Percentiles rank a stretch among this genome's conserved stretches.
These are phyloP conservation scores for Macrotrachela quadricornifera DNA, from an alignment of 1,140 invertebrate species.

Conservation along the genomic window DNA sequence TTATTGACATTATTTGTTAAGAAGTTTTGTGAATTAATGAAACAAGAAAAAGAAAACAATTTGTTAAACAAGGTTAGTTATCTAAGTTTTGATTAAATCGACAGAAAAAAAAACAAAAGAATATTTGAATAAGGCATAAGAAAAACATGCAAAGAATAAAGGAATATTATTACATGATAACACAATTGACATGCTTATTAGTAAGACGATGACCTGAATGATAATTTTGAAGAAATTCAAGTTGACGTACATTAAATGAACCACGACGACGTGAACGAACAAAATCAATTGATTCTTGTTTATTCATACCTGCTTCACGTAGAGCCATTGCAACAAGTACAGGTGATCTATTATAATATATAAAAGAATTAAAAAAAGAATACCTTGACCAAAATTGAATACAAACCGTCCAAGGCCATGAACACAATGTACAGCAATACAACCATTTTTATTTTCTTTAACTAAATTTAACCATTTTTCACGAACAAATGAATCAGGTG, in stretches of 20 bases:
- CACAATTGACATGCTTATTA: background rate
- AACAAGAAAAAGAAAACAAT: too few species aligned
- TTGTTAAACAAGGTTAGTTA: too few species aligned
- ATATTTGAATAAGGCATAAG: too few species aligned
- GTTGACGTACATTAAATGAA: slow-evolving; percentile 84
- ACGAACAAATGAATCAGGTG: slow-evolving; percentile 42
- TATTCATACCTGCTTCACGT: slow-evolving; percentile 84
- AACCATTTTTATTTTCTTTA: slow-evolving; percentile 48
- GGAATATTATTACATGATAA: slow-evolving; percentile 13
- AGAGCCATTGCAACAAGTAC: slow-evolving; percentile 81
- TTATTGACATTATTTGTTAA: too few species aligned
- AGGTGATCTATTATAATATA: slow-evolving; percentile 43
- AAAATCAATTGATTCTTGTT: slow-evolving; percentile 83
- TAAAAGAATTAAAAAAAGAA: background rate
- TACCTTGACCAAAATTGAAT: background rate
- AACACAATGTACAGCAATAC: slow-evolving; percentile 85
- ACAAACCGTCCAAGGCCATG: slow-evolving; percentile 56
- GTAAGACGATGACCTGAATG: slow-evolving; percentile 79
- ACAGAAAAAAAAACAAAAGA: too few species aligned
- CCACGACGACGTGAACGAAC: slow-evolving; percentile 81
- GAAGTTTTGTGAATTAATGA: too few species aligned
- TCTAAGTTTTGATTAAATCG: too few species aligned
- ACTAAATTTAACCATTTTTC: slow-evolving; percentile 79
- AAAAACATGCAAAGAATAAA: too few species aligned
- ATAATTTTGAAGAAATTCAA: slow-evolving; percentile 79